These are phyloP conservation scores for Neostethus bicornis DNA, from an alignment of 2,797 vertebrate species.

Conservation along the genomic window DNA sequence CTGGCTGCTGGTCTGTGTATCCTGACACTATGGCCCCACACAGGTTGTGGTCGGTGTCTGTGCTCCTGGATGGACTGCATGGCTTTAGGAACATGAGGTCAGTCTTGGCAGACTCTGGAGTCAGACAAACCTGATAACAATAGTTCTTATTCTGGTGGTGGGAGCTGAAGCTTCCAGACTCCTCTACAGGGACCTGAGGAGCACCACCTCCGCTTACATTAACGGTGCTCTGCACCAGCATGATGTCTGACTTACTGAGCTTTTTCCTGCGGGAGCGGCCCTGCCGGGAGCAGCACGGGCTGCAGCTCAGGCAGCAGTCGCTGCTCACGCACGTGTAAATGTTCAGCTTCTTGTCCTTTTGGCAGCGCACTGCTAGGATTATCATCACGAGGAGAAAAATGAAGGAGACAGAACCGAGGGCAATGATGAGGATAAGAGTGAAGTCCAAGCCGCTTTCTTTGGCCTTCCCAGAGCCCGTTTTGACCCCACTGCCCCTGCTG, in stretches of 20 bases:
- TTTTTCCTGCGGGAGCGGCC: constrained; percentile 92
- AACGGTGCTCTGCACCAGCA: constrained; percentile 92
- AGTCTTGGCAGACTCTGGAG: constrained; percentile 96
- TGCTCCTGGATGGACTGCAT: constrained; percentile 90
- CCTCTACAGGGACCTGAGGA: constrained; percentile 87
- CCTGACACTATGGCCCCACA: constrained; percentile 92
- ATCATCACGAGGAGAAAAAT: constrained; percentile 97
- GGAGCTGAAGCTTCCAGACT: constrained; percentile 88
- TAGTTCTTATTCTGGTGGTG: constrained; percentile 97
- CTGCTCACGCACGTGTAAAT: constrained; percentile 91
- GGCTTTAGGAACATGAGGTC: constrained; percentile 98
- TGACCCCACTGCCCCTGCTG: constrained; percentile 66
- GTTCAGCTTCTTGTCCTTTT: constrained; percentile 95
- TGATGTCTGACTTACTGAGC: constrained; percentile 97
- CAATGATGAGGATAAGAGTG: constrained; percentile 95
- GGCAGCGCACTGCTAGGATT: constrained; percentile 93
- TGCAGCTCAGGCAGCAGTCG: constrained; percentile 89
- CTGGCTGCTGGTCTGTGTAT: constrained; percentile 94
- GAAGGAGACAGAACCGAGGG: constrained; percentile 93
- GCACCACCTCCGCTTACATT: constrained; percentile 79
- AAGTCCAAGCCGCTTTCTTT: constrained; percentile 89
- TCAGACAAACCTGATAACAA: constrained; percentile 98
- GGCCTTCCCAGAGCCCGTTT: constrained; percentile 74
- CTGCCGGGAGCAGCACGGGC: constrained; percentile 89
- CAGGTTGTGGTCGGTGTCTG: constrained; percentile 91